These are phyloP conservation scores for roundworm (Caenorhabditis elegans) DNA, from an alignment of 1,140 invertebrate species.

Conservation along the genomic window DNA sequence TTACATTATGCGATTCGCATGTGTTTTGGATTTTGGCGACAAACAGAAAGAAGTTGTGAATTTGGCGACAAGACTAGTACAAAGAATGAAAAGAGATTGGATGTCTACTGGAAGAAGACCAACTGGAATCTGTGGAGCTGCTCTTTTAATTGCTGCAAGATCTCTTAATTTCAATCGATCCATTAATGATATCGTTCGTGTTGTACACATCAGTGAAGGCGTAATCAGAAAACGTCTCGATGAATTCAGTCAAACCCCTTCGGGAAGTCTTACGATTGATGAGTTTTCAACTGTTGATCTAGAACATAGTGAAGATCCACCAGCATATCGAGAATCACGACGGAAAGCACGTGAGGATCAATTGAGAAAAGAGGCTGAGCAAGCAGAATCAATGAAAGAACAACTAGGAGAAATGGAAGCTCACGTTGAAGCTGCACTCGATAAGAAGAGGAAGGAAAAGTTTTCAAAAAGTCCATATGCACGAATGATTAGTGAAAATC, in stretches of 20 bases:
- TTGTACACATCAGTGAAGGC: slow-evolving; percentile 69
- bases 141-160: slow-evolving; percentile 86
- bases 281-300: slow-evolving; percentile 96
- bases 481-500: slow-evolving; percentile 46
- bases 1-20: slow-evolving; percentile 90
- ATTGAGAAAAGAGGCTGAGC: slow-evolving; percentile 54
- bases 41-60: slow-evolving; percentile 72
- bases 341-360: slow-evolving; percentile 42
- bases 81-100: slow-evolving; percentile 96
- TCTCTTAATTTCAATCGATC: slow-evolving; percentile 73
- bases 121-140: slow-evolving; percentile 92
- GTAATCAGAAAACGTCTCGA: slow-evolving; percentile 73
- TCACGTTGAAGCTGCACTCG: slow-evolving; percentile 57
- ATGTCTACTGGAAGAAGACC: slow-evolving; percentile 91
- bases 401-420: slow-evolving; percentile 56
- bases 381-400: slow-evolving; percentile 52
- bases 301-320: slow-evolving; percentile 63
- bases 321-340: slow-evolving; percentile 58
- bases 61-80: slow-evolving; percentile 87
- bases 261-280: slow-evolving; percentile 83
- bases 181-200: slow-evolving; percentile 84
- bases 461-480: slow-evolving; percentile 59
- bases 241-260: slow-evolving; percentile 94
- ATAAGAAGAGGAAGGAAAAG: slow-evolving; percentile 52
- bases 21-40: slow-evolving; percentile 82